Conservation (phyloP, 1,140 invertebrate species). For the Magallana ariakensis region DNA sequence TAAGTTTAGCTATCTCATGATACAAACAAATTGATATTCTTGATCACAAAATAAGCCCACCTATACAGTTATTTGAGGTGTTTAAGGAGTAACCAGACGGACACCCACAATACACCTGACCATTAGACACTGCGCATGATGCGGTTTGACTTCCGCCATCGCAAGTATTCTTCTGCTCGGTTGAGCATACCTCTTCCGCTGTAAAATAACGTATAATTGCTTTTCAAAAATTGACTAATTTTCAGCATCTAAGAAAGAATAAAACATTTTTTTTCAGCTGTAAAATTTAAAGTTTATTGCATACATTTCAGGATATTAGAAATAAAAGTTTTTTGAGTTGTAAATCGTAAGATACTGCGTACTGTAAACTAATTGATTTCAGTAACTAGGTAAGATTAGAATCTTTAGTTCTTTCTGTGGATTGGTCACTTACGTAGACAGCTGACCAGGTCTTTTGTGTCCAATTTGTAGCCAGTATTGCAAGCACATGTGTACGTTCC, state of each 20-base stretch:
- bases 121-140: conserved; percentile 53
- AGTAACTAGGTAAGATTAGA: background rate
- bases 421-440: background rate
- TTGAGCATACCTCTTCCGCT: conserved; percentile 57
- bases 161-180: conserved; percentile 48
- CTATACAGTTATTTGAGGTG: conserved; percentile 54
- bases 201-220: background rate
- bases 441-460: background rate
- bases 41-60: conserved; percentile 36
- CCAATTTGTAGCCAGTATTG: conserved; percentile 53
- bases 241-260: too few species aligned
- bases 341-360: too few species aligned
- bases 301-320: too few species aligned
- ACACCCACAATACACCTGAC: conserved; percentile 55
- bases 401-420: background rate
- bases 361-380: too few species aligned
- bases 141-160: conserved; percentile 55
- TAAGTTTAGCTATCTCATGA: too few species aligned
- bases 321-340: background rate
- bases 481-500: conserved; percentile 64
- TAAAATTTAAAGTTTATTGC: too few species aligned
- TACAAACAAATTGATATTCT: too few species aligned
- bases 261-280: too few species aligned
- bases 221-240: too few species aligned
- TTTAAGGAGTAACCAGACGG: conserved; percentile 56